Conservation (phyloP, 1,140 invertebrate genomes). For the Potamilus streckersoni region DNA sequence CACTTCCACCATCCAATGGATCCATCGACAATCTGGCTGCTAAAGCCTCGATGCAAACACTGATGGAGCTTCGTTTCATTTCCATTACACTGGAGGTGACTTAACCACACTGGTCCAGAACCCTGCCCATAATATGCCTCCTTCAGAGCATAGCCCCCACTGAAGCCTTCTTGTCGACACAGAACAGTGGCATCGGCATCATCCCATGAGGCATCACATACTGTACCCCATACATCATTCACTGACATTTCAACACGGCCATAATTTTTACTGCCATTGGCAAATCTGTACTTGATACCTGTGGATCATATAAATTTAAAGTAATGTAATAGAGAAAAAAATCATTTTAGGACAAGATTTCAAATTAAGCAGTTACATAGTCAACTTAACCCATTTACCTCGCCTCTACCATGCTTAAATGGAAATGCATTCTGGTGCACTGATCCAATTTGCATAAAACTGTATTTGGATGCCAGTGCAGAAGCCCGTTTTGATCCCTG, state of each 20-base stretch:
- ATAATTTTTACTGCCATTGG: slow-evolving; percentile 58
- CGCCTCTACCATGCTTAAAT: no score
- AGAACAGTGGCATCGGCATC: slow-evolving; percentile 50
- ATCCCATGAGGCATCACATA: slow-evolving; percentile 57
- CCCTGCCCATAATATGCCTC: slow-evolving; percentile 15
- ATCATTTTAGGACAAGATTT: background rate
- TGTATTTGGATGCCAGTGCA: no score
- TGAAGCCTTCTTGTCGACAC: slow-evolving; percentile 48
- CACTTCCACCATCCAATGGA: slow-evolving; percentile 36
- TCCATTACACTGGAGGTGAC: slow-evolving; percentile 43
- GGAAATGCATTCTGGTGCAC: no score
- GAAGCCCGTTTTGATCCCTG: no score
- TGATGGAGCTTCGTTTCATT: slow-evolving; percentile 35
- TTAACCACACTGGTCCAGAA: slow-evolving; percentile 46
- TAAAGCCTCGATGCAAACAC: slow-evolving; percentile 53
- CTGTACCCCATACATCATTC: slow-evolving; percentile 56
- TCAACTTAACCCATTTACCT: no score
- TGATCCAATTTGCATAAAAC: no score
- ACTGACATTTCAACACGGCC: slow-evolving; percentile 80
- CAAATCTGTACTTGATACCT: slow-evolving; percentile 43
- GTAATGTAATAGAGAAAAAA: background rate
- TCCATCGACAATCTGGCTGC: slow-evolving; percentile 26
- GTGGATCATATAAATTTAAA: background rate
- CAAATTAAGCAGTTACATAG: no score
- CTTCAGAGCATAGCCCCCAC: slow-evolving; percentile 46